phyloP scores from a whole-genome alignment of 2,797 vertebrate genomes.

The Sebastiscus tertius region DNA sequence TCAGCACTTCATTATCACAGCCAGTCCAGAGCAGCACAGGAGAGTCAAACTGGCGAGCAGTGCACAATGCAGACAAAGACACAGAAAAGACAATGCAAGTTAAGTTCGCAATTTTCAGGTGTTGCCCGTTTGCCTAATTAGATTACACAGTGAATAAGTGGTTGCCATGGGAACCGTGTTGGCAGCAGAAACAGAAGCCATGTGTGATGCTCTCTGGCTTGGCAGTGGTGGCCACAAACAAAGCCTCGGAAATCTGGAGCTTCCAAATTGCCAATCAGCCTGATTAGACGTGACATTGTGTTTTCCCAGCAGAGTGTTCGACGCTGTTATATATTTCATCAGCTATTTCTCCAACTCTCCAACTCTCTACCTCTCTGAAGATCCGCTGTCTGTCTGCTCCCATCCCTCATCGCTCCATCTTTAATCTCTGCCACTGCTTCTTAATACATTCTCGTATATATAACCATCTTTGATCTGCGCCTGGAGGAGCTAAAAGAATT shows the following conservation, averaged over 20 bases:
- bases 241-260: constrained; percentile 68
- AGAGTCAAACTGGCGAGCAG: constrained; percentile 58
- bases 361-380: constrained; percentile 56
- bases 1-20: constrained; percentile 62
- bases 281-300: constrained; percentile 74
- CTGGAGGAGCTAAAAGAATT: constrained; percentile 55
- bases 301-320: constrained; percentile 67
- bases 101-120: constrained; percentile 50
- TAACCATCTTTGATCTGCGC: constrained; percentile 63
- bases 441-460: constrained; percentile 50
- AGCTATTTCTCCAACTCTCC: constrained; percentile 61
- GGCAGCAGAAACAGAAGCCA: constrained; percentile 49
- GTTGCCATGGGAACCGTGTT: constrained; percentile 65
- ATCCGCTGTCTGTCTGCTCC: constrained; percentile 60
- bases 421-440: constrained; percentile 63
- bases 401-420: constrained; percentile 63
- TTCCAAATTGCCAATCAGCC: constrained; percentile 76
- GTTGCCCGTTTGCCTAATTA: constrained; percentile 51
- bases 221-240: constrained; percentile 58
- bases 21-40: constrained; percentile 56
- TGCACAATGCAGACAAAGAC: constrained; percentile 24
- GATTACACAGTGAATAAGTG: constrained; percentile 45
- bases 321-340: constrained; percentile 65
- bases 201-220: constrained; percentile 60
- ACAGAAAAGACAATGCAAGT: constrained; percentile 23